Conservation (phyloP, 2,797 vertebrate species). For the Lophotriccus pileatus region DNA sequence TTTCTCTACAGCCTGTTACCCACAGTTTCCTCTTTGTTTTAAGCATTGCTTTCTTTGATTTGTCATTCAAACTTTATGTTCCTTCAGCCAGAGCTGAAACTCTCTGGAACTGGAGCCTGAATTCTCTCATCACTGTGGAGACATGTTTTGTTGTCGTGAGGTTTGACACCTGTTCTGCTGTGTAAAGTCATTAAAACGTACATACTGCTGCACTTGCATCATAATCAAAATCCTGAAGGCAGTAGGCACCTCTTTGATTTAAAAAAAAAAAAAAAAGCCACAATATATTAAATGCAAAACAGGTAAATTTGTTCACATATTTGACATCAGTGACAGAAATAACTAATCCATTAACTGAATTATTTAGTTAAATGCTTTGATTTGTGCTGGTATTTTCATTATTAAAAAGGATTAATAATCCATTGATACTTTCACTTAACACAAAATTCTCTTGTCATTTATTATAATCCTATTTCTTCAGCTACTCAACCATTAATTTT, state of each 20-base stretch:
- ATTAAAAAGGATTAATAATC: background rate
- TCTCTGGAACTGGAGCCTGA: background rate
- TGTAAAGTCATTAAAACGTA: background rate
- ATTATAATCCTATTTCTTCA: constrained; percentile 7
- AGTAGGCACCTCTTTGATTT: background rate
- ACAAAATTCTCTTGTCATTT: background rate
- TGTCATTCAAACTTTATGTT: constrained; percentile 15
- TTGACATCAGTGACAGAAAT: background rate
- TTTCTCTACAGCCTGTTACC: background rate
- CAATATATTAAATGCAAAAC: background rate
- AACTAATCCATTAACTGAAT: constrained; percentile 12
- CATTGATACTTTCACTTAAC: background rate
- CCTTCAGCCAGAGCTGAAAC: background rate
- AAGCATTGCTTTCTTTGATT: constrained; percentile 33
- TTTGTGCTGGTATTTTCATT: background rate
- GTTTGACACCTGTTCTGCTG: background rate
- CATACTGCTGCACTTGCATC: background rate
- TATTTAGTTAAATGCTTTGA: background rate
- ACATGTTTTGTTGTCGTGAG: background rate
- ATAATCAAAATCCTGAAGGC: background rate
- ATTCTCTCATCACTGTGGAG: background rate
- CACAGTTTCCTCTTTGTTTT: background rate
- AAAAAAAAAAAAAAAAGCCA: background rate
- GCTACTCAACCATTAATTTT: background rate
- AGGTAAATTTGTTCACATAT: background rate